These are phyloP conservation scores for Delphinus delphis DNA, from an alignment of 2,113 vertebrate species.

Conservation along the genomic window DNA sequence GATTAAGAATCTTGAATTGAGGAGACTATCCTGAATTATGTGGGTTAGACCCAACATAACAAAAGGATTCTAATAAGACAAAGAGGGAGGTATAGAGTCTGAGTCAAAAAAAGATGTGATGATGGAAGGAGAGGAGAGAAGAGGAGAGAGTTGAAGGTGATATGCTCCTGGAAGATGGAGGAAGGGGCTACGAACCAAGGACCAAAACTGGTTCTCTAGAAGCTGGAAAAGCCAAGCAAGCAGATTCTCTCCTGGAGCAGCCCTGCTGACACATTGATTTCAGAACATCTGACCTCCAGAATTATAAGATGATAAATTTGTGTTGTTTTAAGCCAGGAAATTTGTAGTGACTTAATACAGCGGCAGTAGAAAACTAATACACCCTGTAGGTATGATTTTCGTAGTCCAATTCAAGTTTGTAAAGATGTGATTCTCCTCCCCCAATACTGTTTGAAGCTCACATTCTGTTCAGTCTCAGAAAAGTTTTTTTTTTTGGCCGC, in stretches of 20 bases:
- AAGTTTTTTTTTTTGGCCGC: not conserved
- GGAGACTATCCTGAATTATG: slow-evolving; percentile 7
- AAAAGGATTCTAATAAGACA: not conserved
- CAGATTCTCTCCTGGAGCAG: not conserved
- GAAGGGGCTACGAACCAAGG: not conserved
- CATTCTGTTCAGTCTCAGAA: slow-evolving; percentile 4
- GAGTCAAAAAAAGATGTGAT: not conserved
- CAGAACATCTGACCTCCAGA: not conserved
- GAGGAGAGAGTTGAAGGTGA: not conserved
- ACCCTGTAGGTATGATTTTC: not conserved
- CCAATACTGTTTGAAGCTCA: not conserved
- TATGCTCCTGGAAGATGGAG: not conserved
- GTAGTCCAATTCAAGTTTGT: not conserved
- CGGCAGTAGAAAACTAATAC: not conserved
- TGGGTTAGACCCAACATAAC: not conserved
- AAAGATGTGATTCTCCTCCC: not conserved
- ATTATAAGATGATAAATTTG: not conserved
- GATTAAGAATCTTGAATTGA: slow-evolving; percentile 17
- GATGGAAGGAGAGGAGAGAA: not conserved
- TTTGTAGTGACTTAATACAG: not conserved
- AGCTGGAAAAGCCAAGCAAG: not conserved
- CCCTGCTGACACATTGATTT: not conserved
- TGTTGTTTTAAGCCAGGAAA: not conserved
- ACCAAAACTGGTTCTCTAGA: not conserved
- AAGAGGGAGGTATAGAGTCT: not conserved